phyloP scores from a whole-genome alignment of 1,140 invertebrate species.

The Solenopsis fugax region DNA sequence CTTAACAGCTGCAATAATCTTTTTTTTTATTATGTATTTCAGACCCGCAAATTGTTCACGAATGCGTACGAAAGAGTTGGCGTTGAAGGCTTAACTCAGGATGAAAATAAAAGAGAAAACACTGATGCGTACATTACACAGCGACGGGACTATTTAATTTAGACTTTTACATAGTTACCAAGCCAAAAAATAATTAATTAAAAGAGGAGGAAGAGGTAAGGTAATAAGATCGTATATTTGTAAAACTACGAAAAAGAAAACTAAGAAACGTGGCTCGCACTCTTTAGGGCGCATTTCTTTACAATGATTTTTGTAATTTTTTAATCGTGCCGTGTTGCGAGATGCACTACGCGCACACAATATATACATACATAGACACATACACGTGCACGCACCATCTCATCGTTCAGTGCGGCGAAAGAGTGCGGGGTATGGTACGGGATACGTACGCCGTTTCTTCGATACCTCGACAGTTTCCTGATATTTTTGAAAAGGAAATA shows the following conservation, averaged over 20 bases:
- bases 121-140: slow-evolving; percentile 33
- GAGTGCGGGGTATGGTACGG: slow-evolving; percentile 48
- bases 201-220: slow-evolving; percentile 32
- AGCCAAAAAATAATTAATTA: slow-evolving; percentile 82
- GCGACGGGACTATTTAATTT: slow-evolving; percentile 79
- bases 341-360: neutral
- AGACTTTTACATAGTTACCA: slow-evolving; percentile 82
- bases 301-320: slow-evolving; percentile 71
- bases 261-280: slow-evolving; percentile 54
- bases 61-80: slow-evolving; percentile 42
- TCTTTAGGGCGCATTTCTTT: slow-evolving; percentile 57
- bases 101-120: slow-evolving; percentile 32
- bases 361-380: neutral
- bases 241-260: slow-evolving; percentile 57
- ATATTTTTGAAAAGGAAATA: slow-evolving; percentile 74
- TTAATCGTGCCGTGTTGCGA: slow-evolving; percentile 45
- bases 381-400: neutral
- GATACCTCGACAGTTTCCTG: slow-evolving; percentile 75
- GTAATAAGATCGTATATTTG: slow-evolving; percentile 53
- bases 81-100: slow-evolving; percentile 50
- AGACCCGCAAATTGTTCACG: slow-evolving; percentile 7
- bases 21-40: slow-evolving; percentile 2
- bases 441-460: slow-evolving; percentile 70
- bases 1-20: slow-evolving; percentile 9
- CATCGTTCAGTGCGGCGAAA: slow-evolving; percentile 60